Conservation (phyloP, 92 coral and sea anemone genomes). For the Umimayanthus kanabou region DNA sequence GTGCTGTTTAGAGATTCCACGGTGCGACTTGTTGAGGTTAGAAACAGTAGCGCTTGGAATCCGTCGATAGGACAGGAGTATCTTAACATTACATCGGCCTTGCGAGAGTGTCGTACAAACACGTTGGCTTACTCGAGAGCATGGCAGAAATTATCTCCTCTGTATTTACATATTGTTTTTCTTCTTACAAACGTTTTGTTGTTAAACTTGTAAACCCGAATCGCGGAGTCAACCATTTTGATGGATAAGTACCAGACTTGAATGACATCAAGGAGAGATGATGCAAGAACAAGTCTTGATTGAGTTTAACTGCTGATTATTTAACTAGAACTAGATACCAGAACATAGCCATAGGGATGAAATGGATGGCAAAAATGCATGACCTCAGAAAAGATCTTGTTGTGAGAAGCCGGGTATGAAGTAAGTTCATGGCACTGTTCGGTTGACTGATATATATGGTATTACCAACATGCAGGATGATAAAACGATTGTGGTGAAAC, state of each 20-base stretch:
- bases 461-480: no score
- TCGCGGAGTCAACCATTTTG: not conserved
- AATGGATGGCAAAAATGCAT: not conserved
- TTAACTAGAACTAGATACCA: not conserved
- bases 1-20: conserved; percentile 29
- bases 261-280: not conserved
- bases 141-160: not conserved
- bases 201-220: not conserved
- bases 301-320: not conserved
- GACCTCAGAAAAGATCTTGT: not conserved
- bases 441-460: no score
- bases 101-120: not conserved
- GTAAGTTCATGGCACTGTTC: no score
- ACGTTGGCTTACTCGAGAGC: not conserved
- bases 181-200: not conserved
- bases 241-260: not conserved
- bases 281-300: not conserved
- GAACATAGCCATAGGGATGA: not conserved
- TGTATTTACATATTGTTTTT: not conserved
- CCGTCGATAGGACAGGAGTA: conserved; percentile 19
- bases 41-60: conserved; percentile 8
- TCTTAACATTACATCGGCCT: conserved; percentile 23
- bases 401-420: no score
- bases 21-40: not conserved
- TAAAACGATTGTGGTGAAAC: no score